Base-by-base conservation (phyloP, 2,797 vertebrate genomes). In the Lithobates pipiens region DNA sequence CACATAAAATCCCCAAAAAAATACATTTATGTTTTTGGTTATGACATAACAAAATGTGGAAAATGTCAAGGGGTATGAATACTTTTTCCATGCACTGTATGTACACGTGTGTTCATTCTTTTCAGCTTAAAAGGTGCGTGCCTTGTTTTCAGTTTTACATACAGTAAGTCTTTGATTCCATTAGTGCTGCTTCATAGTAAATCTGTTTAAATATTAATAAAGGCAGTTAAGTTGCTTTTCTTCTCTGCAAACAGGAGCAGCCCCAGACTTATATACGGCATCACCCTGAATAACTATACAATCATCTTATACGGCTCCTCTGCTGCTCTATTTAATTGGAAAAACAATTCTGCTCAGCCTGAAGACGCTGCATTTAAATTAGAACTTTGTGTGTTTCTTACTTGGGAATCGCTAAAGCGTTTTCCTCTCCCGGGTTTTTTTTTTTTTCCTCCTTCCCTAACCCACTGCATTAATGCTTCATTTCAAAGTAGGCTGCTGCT, bases 401-500 rank as follows among this genome's bases (percentile, higher is more conserved):
- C 77, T 80, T 79, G 23, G 18, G 65, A 15, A 54, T 71, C 77
- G 54, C 74, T 82, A 46, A 36, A 72, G 50, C 39, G 36, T 72
- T 61, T 50, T n/a, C 5, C 42, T 18, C 61, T 76, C 54, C 50
- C 8, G 25, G 16, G n/a, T 68, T 46, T 18, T 70, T 69, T 18
- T 70, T 69, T 70, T 63, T 74, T 72, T 61, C 36, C 13, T 25
- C 16, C 13, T 46, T 77, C 69, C 44, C 73, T 46, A 77, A 46
- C 78, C 75, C 80, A 29, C 80, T 57, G 85, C 85, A 86, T 86
- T 83, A 83, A 86, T 86, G 75, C 85, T 82, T 86, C 85, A 86
- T 86, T 86, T 77, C 85, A 72, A 83, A 83, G 77, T 69, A 57
- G 44, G 80, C 44, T 78, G 80, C 27, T 72, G 68, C 72, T 77